Evolutionary conservation across 2,888 invertebrate species (phyloP), one percentile per base, ranked within the genome.

Genomic region (Diadegma fenestrale): DNA sequence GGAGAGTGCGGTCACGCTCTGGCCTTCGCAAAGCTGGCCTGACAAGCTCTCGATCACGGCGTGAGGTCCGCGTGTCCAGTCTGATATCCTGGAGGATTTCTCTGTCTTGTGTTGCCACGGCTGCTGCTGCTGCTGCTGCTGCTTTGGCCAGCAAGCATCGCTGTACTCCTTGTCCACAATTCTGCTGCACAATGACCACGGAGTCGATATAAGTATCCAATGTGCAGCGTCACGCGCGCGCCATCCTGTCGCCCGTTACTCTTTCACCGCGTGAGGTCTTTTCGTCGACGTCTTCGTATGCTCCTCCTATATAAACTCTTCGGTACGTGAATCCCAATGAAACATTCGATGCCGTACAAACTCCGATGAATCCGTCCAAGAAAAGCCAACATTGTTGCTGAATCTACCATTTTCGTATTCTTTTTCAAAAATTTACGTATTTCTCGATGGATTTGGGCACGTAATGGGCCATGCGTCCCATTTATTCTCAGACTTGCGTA

Each of bases 1-100:
- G 87, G 82, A 84, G 87, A 89, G 89, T 88, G 88, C 86, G 88
- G 89, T 89, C 90, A 90, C 89, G 89, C 89, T 87, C 82, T 87
- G 87, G 87, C 85, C 88, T 86, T 87, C 82, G 73, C 86, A 84
- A n/a, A 82, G 85, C 81, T 82, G 82, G 87, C 88, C 89, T 90
- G 90, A 90, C 90, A 91, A 90, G 90, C 90, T 89, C 89, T 89
- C 89, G 91, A 90, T 91, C 90, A 88, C 90, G 89, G 90, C 91
- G 91, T 91, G 91, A 91, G 92, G 90, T 92, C 91, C 88, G 88
- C 66, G 80, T 80, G 81, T 80, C 79, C 86, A 84, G 77, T 66
- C 86, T 83, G 89, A 90, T 91, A 88, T 90, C 90, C 89, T 89
- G 90, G 88, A 89, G 89, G 90, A 89, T 87, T 85, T 87, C 84